These are phyloP conservation scores for Murina feae DNA, from an alignment of 2,113 vertebrate species.

Conservation along the genomic window DNA sequence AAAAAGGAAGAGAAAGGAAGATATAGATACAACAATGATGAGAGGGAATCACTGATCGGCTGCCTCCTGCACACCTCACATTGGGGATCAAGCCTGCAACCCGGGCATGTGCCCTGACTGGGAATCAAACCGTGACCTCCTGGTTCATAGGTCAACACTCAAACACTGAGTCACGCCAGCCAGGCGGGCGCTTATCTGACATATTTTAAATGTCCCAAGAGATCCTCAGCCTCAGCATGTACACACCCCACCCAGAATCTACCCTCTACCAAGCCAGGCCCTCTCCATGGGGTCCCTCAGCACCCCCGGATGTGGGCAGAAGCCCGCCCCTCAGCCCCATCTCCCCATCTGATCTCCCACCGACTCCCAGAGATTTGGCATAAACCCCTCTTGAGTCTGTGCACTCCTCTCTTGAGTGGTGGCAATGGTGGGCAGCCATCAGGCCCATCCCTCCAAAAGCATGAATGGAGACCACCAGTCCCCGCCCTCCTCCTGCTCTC, in stretches of 20 bases:
- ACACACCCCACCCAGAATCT: not conserved
- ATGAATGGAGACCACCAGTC: rapidly evolving
- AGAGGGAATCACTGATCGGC: too few species aligned
- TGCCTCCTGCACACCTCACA: too few species aligned
- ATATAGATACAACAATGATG: too few species aligned
- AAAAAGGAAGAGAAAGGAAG: too few species aligned
- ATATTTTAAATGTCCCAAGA: not conserved
- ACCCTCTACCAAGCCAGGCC: not conserved
- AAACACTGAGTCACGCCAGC: too few species aligned
- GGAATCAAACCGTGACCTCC: too few species aligned
- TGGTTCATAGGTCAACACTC: too few species aligned
- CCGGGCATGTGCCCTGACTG: too few species aligned
- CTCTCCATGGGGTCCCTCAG: not conserved
- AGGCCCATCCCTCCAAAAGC: rapidly evolving
- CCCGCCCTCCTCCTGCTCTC: not conserved
- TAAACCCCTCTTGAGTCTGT: rapidly evolving
- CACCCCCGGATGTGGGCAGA: rapidly evolving
- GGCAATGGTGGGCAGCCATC: rapidly evolving
- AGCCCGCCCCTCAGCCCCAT: not conserved
- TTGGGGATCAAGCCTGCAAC: too few species aligned
- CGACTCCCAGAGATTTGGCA: not conserved
- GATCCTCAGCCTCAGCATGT: not conserved
- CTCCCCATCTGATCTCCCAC: not conserved
- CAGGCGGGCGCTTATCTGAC: not conserved
- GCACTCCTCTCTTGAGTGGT: not conserved